Evolutionary conservation across 2,888 invertebrate genomes (phyloP).

Genomic region (Panzeria rudis): DNA sequence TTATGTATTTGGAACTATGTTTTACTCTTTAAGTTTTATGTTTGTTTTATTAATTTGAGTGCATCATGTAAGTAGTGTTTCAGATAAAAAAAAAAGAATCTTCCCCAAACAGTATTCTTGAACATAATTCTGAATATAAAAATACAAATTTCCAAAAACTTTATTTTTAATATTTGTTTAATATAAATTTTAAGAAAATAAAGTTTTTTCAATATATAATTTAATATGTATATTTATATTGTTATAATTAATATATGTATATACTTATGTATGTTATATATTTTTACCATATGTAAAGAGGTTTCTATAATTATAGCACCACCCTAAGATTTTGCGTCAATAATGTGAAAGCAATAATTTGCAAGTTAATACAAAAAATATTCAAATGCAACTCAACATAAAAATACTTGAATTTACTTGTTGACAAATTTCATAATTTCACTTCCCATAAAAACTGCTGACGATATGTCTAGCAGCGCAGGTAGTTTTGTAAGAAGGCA

Average conservation of each 20-base stretch:
- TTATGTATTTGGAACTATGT: slow-evolving; percentile 54
- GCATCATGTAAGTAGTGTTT: slow-evolving; percentile 64
- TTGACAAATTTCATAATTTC: no score
- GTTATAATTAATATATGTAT: slow-evolving; percentile 18
- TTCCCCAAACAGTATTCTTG: slow-evolving; percentile 25
- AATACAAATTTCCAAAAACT: slow-evolving; percentile 66
- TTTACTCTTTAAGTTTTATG: slow-evolving; percentile 28
- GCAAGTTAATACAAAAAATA: no score
- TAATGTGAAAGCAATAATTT: not conserved
- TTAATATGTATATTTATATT: slow-evolving; percentile 4
- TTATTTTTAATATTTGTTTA: slow-evolving; percentile 16
- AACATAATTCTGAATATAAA: slow-evolving; percentile 68
- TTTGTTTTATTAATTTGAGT: slow-evolving; percentile 34
- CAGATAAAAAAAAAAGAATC: slow-evolving; percentile 16
- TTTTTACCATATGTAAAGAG: slow-evolving; percentile 25
- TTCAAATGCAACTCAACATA: no score
- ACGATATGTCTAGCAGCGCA: no score
- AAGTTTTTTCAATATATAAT: slow-evolving; percentile 33
- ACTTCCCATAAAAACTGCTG: no score
- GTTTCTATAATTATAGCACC: not conserved
- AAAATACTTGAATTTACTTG: no score
- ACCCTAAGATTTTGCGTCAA: not conserved
- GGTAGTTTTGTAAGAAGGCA: no score
- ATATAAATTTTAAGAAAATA: slow-evolving; percentile 69
- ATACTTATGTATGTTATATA: not conserved